Evolutionary conservation across 2,113 vertebrate genomes (phyloP).

Genomic region (Speoplatyrhinus poulsoni): DNA sequence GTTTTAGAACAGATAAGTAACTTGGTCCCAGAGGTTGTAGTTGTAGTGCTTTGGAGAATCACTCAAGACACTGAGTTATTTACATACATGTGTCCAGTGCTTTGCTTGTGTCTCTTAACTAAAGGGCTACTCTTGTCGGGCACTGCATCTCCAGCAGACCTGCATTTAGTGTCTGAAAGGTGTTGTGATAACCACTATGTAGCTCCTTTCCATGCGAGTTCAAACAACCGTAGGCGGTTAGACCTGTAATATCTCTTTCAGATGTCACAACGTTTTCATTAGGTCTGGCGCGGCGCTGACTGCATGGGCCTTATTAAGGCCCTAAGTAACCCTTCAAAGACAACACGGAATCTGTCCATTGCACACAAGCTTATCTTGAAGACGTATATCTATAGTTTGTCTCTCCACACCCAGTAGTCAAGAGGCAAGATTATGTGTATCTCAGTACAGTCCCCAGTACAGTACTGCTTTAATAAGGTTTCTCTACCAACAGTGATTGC

Average conservation of each 20-base stretch:
- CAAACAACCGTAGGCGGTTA: conserved; percentile 54
- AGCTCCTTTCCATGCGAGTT: conserved; percentile 55
- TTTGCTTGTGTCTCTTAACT: conserved; percentile 28
- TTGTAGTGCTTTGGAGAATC: conserved; percentile 8
- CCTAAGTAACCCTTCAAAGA: conserved; percentile 55
- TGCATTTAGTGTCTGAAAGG: conserved; percentile 57
- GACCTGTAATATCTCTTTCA: conserved; percentile 59
- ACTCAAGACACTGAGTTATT: not conserved
- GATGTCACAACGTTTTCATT: conserved; percentile 72
- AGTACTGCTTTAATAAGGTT: not conserved
- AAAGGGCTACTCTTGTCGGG: conserved; percentile 8
- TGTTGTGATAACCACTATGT: conserved; percentile 69
- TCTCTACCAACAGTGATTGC: not conserved
- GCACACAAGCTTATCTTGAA: conserved; percentile 35
- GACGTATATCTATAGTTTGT: conserved; percentile 30
- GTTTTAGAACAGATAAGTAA: not conserved
- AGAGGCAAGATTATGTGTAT: not conserved
- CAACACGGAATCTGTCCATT: conserved; percentile 37
- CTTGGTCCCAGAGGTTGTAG: not conserved
- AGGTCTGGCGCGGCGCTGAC: conserved; percentile 37
- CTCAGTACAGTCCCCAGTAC: too few relatives aligned
- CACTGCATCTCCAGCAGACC: conserved; percentile 32
- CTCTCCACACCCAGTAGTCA: conserved; percentile 28
- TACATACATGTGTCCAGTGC: conserved; percentile 1
- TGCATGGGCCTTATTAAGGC: conserved; percentile 45